phyloP scores from a whole-genome alignment of 2,888 invertebrate species.

The Phymatocera aterrima region DNA sequence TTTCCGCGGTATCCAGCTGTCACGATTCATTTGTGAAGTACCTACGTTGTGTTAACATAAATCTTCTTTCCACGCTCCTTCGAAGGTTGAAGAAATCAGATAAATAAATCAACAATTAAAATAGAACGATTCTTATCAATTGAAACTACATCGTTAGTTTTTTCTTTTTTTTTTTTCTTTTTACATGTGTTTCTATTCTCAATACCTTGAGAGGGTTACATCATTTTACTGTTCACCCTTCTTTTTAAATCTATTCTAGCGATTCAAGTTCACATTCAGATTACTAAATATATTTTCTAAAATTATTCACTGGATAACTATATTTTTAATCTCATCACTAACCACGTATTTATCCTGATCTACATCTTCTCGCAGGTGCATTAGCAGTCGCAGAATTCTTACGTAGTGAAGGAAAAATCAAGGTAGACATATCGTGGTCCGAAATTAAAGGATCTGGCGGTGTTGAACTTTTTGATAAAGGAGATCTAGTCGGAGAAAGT shows the following conservation, averaged over 20 bases:
- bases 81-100: not conserved
- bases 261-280: not conserved
- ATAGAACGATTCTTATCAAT: too few relatives aligned
- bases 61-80: too few relatives aligned
- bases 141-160: not conserved
- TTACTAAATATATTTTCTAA: not conserved
- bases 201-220: not conserved
- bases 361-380: slow-evolving; percentile 62
- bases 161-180: too few relatives aligned
- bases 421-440: slow-evolving; percentile 60
- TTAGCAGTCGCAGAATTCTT: slow-evolving; percentile 63
- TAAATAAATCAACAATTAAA: not conserved
- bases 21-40: not conserved
- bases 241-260: not conserved
- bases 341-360: too few relatives aligned
- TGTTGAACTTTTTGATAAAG: slow-evolving; percentile 56
- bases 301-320: too few relatives aligned
- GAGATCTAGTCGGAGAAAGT: slow-evolving; percentile 60
- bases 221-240: not conserved
- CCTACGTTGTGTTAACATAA: not conserved
- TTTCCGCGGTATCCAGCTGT: not conserved
- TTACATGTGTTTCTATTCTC: too few relatives aligned
- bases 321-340: not conserved
- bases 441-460: slow-evolving; percentile 59
- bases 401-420: slow-evolving; percentile 53